These are phyloP conservation scores for Ceratosolen solmsi DNA, from an alignment of 1,140 invertebrate genomes.

Conservation along the genomic window DNA sequence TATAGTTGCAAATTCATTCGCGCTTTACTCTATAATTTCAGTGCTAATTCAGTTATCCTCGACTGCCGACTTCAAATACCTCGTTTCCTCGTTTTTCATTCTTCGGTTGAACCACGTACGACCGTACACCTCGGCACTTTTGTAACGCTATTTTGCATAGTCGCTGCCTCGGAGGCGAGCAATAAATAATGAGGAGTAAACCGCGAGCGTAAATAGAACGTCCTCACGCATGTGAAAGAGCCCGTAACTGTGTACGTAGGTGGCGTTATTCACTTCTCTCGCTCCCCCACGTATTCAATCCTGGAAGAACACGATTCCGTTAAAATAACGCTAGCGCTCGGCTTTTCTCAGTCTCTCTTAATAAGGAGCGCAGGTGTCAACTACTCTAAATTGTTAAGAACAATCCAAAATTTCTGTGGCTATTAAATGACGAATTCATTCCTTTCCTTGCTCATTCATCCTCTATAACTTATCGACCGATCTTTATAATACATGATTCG, in stretches of 20 bases:
- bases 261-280: conserved; percentile 41
- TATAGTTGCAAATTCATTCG: not conserved
- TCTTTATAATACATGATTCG: too few relatives aligned
- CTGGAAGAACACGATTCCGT: conserved; percentile 56
- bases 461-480: not conserved
- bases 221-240: conserved; percentile 16
- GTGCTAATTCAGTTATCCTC: conserved; percentile 10
- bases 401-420: not conserved
- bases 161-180: conserved; percentile 32
- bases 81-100: conserved; percentile 2
- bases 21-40: not conserved
- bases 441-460: too few relatives aligned
- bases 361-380: conserved; percentile 58
- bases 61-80: not conserved
- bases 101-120: not conserved
- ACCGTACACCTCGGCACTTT: not conserved
- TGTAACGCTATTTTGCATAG: conserved; percentile 49
- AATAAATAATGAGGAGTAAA: conserved; percentile 55
- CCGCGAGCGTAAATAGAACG: conserved; percentile 53
- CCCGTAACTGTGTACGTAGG: not conserved
- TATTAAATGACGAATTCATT: not conserved
- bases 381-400: conserved; percentile 50
- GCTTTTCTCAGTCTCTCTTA: conserved; percentile 31
- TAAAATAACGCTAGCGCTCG: conserved; percentile 43
- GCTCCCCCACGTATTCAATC: too few relatives aligned